Percentiles rank a stretch among this genome's conserved stretches.
Conservation (phyloP, 2,797 vertebrate genomes). For the Gastrophryne carolinensis region DNA sequence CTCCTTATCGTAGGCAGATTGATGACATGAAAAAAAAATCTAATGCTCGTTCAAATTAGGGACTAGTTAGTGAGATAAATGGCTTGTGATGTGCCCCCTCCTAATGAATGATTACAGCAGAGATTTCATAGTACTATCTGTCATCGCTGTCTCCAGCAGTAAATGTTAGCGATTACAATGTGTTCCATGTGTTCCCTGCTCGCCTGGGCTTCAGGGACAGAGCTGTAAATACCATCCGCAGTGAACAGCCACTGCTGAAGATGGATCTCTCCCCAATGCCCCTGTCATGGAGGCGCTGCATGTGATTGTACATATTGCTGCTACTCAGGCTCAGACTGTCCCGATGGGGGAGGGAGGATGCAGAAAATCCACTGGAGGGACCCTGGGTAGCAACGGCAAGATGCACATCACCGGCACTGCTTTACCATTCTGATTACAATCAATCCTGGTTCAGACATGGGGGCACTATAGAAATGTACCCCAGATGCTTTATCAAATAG, state of each 20-base stretch:
- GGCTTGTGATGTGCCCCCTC: background rate
- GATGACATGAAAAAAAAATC: background rate
- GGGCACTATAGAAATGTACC: too few relatives aligned
- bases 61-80: conserved; percentile 17
- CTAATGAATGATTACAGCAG: conserved; percentile 21
- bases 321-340: too few relatives aligned
- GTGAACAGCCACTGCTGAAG: background rate
- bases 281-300: too few relatives aligned
- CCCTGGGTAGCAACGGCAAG: too few relatives aligned
- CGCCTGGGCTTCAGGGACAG: background rate
- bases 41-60: conserved; percentile 10
- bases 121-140: conserved; percentile 7
- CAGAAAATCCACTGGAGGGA: too few relatives aligned
- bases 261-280: background rate
- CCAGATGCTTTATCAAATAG: too few relatives aligned
- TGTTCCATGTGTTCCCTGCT: background rate
- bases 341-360: too few relatives aligned
- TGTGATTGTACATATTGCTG: too few relatives aligned
- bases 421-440: too few relatives aligned
- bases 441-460: too few relatives aligned
- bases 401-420: too few relatives aligned
- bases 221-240: background rate
- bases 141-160: conserved; percentile 6
- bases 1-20: background rate
- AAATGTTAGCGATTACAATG: conserved; percentile 8